Conservation (phyloP, 2,888 invertebrate species). For the Microdon myrmicae region DNA sequence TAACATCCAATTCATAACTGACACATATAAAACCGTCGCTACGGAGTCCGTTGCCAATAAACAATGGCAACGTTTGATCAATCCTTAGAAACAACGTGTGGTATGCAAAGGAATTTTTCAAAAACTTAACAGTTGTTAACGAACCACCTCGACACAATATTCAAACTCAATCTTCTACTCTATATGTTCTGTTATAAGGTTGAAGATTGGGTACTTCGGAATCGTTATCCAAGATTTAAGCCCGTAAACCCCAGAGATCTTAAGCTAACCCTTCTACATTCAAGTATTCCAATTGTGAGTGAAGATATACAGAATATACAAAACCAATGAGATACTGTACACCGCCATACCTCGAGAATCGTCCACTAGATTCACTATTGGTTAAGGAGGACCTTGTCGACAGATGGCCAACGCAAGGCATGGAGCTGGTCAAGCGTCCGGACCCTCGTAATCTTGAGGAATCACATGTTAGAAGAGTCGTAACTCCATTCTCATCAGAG, state of each 20-base stretch:
- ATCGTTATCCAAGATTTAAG: constrained; percentile 60
- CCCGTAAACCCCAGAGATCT: constrained; percentile 59
- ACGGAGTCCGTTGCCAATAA: too few relatives aligned
- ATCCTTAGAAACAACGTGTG: too few relatives aligned
- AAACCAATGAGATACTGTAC: constrained; percentile 59
- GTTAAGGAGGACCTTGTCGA: constrained; percentile 65
- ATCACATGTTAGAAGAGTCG: constrained; percentile 61
- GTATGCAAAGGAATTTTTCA: too few relatives aligned
- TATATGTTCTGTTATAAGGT: constrained; percentile 64
- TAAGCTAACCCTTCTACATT: constrained; percentile 61
- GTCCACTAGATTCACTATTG: constrained; percentile 64
- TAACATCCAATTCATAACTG: too few relatives aligned
- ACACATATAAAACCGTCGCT: too few relatives aligned
- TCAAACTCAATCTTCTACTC: too few relatives aligned
- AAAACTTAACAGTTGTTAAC: too few relatives aligned
- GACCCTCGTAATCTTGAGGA: constrained; percentile 67
- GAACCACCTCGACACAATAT: too few relatives aligned
- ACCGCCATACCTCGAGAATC: constrained; percentile 64
- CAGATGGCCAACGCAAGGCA: constrained; percentile 61
- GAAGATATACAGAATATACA: constrained; percentile 23
- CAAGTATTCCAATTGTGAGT: constrained; percentile 67
- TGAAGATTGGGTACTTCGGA: constrained; percentile 60
- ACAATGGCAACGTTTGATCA: too few relatives aligned
- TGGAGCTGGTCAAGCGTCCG: constrained; percentile 61
- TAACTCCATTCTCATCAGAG: constrained; percentile 41